These are phyloP conservation scores for Limnothrissa miodon DNA, from an alignment of 2,113 vertebrate genomes.

Conservation along the genomic window DNA sequence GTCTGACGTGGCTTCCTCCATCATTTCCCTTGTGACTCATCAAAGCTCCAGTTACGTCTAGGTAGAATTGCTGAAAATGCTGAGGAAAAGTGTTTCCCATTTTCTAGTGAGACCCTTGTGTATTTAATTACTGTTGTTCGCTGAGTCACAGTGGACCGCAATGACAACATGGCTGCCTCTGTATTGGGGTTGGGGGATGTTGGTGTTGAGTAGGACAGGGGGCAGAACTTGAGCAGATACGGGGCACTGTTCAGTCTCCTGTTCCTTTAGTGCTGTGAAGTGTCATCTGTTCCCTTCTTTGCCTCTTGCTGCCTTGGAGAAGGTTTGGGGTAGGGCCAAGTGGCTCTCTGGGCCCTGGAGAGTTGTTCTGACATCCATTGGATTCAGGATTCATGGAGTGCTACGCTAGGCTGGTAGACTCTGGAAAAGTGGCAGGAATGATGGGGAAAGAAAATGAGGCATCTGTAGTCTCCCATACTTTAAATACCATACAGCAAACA, in stretches of 20 bases:
- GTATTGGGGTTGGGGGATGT: background rate
- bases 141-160: conserved; percentile 22
- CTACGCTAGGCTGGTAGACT: background rate
- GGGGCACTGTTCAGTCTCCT: background rate
- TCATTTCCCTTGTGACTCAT: background rate
- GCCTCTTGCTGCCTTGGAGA: background rate
- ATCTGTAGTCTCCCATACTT: background rate
- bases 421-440: background rate
- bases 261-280: background rate
- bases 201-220: background rate
- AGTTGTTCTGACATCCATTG: conserved; percentile 12
- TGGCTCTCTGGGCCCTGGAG: conserved; percentile 25
- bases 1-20: background rate
- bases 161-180: conserved; percentile 23
- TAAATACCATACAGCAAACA: background rate
- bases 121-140: conserved; percentile 29
- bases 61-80: conserved; percentile 13
- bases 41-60: background rate
- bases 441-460: background rate
- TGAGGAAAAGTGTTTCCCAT: conserved; percentile 1
- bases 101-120: background rate
- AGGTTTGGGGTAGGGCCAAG: background rate
- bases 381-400: background rate
- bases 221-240: background rate
- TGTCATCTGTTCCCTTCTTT: background rate